A percentile compares a stretch with the other conserved stretches of the same genome.
Conservation (phyloP, 2,113 vertebrate genomes). For the Lipophrys pholis region DNA sequence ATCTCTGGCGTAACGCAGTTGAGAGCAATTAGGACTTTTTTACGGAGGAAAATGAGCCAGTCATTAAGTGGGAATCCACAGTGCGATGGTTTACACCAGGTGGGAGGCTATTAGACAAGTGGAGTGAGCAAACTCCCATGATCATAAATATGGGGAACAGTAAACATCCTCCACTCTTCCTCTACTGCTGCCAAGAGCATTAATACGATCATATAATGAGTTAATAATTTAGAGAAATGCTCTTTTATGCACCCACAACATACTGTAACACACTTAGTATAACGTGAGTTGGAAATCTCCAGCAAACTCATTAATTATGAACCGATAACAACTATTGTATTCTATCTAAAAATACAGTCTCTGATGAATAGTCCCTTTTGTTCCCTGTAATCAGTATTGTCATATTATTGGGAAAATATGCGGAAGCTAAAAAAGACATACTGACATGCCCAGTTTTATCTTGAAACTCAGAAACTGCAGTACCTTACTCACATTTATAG, state of each 20-base stretch:
- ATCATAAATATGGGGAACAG: slow-evolving; percentile 63
- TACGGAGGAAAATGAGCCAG: slow-evolving; percentile 62
- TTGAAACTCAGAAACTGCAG: no score
- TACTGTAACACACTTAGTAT: not conserved
- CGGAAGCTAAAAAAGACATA: no score
- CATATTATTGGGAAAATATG: no score
- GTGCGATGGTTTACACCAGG: slow-evolving; percentile 63
- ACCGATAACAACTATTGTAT: not conserved
- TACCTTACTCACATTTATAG: no score
- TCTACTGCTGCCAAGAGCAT: slow-evolving; percentile 36
- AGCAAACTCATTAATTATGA: slow-evolving; percentile 8
- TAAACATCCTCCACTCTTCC: slow-evolving; percentile 59
- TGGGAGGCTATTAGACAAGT: slow-evolving; percentile 67
- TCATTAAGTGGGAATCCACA: slow-evolving; percentile 66
- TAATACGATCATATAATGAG: slow-evolving; percentile 48
- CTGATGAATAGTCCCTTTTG: no score
- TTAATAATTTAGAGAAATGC: slow-evolving; percentile 58
- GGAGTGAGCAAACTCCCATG: slow-evolving; percentile 65
- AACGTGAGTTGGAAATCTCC: not conserved
- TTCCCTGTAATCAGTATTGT: no score
- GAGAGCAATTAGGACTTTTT: slow-evolving; percentile 68
- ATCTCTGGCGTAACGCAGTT: slow-evolving; percentile 55
- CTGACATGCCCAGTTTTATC: no score
- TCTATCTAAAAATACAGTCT: not conserved
- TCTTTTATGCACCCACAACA: slow-evolving; percentile 29